A percentile compares a stretch with the other conserved stretches of the same genome.
Evolutionary conservation across 2,113 vertebrate genomes (phyloP).

Genomic region (Ia io): DNA sequence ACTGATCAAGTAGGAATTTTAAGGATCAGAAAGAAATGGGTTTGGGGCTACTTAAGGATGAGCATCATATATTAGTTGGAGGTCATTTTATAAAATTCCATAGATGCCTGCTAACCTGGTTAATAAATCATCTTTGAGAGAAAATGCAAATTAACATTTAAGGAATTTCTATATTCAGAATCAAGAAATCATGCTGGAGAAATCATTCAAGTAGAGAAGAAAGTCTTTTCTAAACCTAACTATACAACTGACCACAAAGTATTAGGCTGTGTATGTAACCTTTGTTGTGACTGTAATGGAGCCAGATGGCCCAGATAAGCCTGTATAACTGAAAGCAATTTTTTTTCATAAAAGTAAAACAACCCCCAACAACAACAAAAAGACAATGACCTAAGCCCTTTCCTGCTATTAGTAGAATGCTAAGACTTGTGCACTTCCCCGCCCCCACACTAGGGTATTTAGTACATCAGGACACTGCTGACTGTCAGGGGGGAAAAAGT

Average conservation of each 20-base stretch:
- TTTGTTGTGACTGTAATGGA: background rate
- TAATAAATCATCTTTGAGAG: background rate
- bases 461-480: background rate
- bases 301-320: background rate
- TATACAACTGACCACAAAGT: background rate
- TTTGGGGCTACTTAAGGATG: background rate
- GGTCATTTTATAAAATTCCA: background rate
- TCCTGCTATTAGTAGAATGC: background rate
- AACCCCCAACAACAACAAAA: background rate
- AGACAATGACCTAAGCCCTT: background rate
- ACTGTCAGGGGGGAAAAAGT: background rate
- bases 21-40: background rate
- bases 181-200: background rate
- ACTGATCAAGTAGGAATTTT: background rate
- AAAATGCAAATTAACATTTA: background rate
- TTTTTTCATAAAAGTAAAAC: background rate
- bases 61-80: background rate
- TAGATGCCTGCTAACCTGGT: background rate
- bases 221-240: background rate
- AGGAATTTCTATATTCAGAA: background rate
- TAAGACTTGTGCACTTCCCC: background rate
- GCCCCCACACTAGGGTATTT: background rate
- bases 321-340: background rate
- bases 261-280: rapidly evolving
- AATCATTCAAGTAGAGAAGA: background rate